Percentiles rank a stretch among this genome's conserved stretches.
These are phyloP conservation scores for Orchestia grillus DNA, from an alignment of 1,140 invertebrate species.

Conservation along the genomic window DNA sequence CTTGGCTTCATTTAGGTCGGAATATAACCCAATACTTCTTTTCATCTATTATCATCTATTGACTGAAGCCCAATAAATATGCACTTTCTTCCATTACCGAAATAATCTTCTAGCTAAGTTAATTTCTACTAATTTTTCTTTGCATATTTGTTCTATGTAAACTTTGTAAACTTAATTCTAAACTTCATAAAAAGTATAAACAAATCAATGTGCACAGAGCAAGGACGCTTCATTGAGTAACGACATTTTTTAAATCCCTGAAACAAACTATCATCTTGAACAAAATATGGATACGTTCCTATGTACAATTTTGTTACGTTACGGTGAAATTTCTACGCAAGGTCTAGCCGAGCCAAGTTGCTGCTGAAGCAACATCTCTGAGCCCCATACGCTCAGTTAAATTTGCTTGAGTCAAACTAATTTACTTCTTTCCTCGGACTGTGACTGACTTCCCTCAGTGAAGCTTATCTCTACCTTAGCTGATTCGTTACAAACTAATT, in stretches of 20 bases:
- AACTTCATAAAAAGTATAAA: constrained; percentile 24
- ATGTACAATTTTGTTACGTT: background rate
- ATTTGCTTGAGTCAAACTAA: too few species aligned
- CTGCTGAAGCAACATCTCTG: background rate
- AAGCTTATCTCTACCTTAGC: background rate
- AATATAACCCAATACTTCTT: background rate
- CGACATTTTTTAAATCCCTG: background rate
- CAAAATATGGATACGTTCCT: background rate
- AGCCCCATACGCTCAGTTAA: too few species aligned
- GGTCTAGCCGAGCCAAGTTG: background rate
- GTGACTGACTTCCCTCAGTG: background rate
- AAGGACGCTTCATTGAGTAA: background rate
- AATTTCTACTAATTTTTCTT: background rate
- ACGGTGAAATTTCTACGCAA: background rate
- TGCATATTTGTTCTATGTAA: constrained; percentile 5
- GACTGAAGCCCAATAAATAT: background rate
- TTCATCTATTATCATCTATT: background rate
- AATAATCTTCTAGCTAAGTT: background rate
- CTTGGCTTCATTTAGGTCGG: background rate
- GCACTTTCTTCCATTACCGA: background rate
- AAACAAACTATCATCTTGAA: background rate
- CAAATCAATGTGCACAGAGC: background rate
- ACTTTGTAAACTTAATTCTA: constrained; percentile 43
- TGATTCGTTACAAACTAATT: too few species aligned
- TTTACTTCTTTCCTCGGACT: background rate